Conservation (phyloP, 1,140 invertebrate species). For the Meloidogyne chitwoodi region DNA sequence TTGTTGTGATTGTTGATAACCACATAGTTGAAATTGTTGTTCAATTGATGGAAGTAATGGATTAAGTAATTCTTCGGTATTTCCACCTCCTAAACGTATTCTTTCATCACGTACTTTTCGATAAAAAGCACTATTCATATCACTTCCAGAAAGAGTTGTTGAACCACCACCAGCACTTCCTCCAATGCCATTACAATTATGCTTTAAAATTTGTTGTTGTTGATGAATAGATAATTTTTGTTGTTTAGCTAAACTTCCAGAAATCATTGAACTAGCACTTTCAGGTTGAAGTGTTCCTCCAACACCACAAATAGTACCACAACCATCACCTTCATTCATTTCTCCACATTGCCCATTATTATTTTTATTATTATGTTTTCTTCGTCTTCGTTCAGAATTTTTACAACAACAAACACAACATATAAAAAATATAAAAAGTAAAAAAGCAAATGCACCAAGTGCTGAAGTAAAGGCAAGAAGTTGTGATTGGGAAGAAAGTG, state of each 20-base stretch:
- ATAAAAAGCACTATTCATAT: constrained; percentile 43
- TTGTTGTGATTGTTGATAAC: constrained; percentile 22
- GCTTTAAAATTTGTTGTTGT: constrained; percentile 11
- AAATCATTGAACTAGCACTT: constrained; percentile 40
- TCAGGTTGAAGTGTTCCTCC: constrained; percentile 12
- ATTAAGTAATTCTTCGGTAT: constrained; percentile 20
- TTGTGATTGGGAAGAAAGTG: constrained; percentile 33
- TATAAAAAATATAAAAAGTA: constrained; percentile 36
- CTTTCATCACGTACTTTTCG: constrained; percentile 35
- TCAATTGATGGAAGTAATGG: constrained; percentile 11
- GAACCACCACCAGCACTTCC: neutral
- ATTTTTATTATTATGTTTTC: constrained; percentile 5
- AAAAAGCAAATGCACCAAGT: constrained; percentile 28
- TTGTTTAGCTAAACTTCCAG: constrained; percentile 12
- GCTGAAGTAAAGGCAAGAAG: constrained; percentile 26
- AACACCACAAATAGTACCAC: neutral
- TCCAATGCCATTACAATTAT: constrained; percentile 14
- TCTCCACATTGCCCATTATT: neutral
- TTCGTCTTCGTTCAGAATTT: constrained; percentile 17
- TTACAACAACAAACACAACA: constrained; percentile 40
- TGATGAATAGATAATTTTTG: constrained; percentile 7
- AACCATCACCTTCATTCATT: neutral
- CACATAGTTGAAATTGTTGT: neutral
- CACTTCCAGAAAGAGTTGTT: constrained; percentile 17
- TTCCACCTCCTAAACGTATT: constrained; percentile 7